Evolutionary conservation across 1,140 invertebrate species (phyloP).

Genomic region (Drosophila insularis): DNA sequence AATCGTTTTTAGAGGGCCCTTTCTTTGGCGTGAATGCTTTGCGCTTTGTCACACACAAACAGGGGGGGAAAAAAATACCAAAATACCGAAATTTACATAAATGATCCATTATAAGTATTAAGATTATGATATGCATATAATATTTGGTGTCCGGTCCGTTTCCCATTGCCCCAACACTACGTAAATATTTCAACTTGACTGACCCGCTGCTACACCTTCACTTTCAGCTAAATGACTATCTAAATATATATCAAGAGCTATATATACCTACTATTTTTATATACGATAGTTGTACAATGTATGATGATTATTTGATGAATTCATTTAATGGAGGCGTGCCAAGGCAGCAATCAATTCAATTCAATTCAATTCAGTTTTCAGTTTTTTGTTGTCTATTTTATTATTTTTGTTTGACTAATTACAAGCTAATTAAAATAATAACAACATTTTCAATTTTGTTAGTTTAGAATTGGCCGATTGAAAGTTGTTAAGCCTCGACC

Average conservation of each 20-base stretch:
- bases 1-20: background rate
- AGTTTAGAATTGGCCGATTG: conserved; percentile 1
- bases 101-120: conserved; percentile 47
- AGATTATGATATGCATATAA: conserved; percentile 55
- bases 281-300: background rate
- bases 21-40: background rate
- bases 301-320: conserved; percentile 3
- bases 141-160: conserved; percentile 19
- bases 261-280: background rate
- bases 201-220: conserved; percentile 51
- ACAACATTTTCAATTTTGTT: background rate
- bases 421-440: conserved; percentile 43
- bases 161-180: conserved; percentile 4
- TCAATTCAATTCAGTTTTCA: conserved; percentile 24
- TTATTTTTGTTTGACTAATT: conserved; percentile 47
- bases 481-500: conserved; percentile 5
- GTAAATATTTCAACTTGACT: conserved; percentile 5
- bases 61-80: conserved; percentile 37
- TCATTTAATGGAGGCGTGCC: background rate
- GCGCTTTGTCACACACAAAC: background rate
- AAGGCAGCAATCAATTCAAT: conserved; percentile 31
- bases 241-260: background rate
- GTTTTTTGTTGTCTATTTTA: conserved; percentile 31
- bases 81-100: conserved; percentile 65
- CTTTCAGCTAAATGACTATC: conserved; percentile 44